Percentiles rank a stretch among this genome's conserved stretches.
Conservation (phyloP, 1,140 invertebrate species). For the Sesamia nonagrioides region DNA sequence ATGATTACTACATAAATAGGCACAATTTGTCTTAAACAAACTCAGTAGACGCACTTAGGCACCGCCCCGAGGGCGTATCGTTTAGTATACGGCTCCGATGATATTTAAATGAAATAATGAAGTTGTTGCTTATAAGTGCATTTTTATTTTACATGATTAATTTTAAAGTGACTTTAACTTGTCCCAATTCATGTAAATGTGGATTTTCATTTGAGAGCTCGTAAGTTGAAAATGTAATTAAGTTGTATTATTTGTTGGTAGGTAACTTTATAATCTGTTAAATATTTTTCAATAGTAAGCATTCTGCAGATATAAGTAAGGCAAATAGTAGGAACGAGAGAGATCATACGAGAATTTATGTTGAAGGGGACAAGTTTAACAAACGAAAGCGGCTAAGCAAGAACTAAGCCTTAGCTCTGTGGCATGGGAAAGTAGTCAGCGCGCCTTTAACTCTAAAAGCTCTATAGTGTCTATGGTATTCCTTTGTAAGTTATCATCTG, state of each 20-base stretch:
- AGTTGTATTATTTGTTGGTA: background rate
- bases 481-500: slow-evolving; percentile 11
- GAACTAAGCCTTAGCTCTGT: too few relatives aligned
- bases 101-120: slow-evolving; percentile 16
- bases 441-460: background rate
- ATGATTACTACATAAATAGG: slow-evolving; percentile 19
- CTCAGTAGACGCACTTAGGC: slow-evolving; percentile 18
- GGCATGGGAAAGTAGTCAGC: background rate
- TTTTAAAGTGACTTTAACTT: slow-evolving; percentile 8
- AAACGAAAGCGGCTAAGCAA: background rate
- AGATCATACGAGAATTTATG: too few relatives aligned
- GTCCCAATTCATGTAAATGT: slow-evolving; percentile 4
- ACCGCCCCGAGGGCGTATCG: background rate
- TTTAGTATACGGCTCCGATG: background rate
- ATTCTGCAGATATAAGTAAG: too few relatives aligned
- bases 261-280: background rate
- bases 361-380: too few relatives aligned
- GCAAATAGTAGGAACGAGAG: too few relatives aligned
- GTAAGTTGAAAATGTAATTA: slow-evolving; percentile 23
- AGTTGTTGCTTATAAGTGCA: slow-evolving; percentile 7
- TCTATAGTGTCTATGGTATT: background rate
- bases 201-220: slow-evolving; percentile 26
- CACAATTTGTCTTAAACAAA: slow-evolving; percentile 16
- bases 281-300: background rate
- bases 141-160: background rate